phyloP scores from a whole-genome alignment of 2,113 vertebrate species.

The Callaeas wilsoni region DNA sequence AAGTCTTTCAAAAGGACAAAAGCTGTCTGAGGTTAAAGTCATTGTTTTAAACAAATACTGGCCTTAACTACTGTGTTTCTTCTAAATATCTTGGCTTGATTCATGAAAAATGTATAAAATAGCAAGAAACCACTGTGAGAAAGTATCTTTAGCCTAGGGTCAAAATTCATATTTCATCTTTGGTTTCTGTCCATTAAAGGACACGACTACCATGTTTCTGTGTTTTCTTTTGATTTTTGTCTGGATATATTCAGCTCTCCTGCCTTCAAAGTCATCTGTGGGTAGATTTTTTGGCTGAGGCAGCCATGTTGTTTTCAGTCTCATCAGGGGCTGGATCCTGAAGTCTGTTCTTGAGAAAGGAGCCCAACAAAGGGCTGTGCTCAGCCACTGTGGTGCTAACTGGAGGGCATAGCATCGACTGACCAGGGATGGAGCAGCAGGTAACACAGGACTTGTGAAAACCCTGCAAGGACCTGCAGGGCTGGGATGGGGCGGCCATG shows the following conservation, averaged over 20 bases:
- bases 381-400: background rate
- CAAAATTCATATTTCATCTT: background rate
- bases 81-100: background rate
- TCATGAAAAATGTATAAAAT: background rate
- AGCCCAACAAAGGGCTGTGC: background rate
- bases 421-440: background rate
- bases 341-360: background rate
- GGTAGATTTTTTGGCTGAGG: background rate
- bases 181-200: background rate
- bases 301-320: background rate
- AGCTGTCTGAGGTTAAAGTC: background rate
- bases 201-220: accelerated
- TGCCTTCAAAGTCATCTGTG: background rate
- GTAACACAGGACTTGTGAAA: background rate
- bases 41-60: background rate
- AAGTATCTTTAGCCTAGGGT: background rate
- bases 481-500: background rate
- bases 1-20: background rate
- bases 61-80: background rate
- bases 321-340: background rate
- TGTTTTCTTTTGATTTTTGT: background rate
- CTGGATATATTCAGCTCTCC: background rate
- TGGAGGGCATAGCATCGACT: accelerated
- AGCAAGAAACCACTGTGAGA: background rate
- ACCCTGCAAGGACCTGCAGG: background rate